phyloP scores from a whole-genome alignment of 1,140 invertebrate species.

The Spodoptera frugiperda region DNA sequence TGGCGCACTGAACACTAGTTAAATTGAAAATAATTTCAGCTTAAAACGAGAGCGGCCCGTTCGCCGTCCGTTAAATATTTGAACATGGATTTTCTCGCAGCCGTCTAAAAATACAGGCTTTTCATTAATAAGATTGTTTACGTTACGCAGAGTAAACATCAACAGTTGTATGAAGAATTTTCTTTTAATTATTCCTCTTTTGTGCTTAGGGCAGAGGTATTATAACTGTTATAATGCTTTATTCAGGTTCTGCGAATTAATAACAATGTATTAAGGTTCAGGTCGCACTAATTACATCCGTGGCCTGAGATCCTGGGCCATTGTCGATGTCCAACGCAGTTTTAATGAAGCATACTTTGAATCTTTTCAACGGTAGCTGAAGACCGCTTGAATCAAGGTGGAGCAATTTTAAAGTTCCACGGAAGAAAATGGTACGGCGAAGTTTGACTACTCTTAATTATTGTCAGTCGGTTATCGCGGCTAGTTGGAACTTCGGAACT shows the following conservation, averaged over 20 bases:
- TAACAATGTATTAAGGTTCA: constrained; percentile 42
- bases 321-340: constrained; percentile 53
- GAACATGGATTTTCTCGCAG: constrained; percentile 19
- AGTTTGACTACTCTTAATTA: constrained; percentile 72
- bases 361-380: constrained; percentile 62
- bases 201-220: too few relatives aligned
- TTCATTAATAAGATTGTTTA: constrained; percentile 28
- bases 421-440: constrained; percentile 62
- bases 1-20: constrained; percentile 50
- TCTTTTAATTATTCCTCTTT: constrained; percentile 12
- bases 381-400: constrained; percentile 61
- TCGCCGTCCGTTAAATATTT: constrained; percentile 40
- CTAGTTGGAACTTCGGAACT: constrained; percentile 47
- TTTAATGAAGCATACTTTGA: constrained; percentile 78
- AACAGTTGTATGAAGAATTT: background rate
- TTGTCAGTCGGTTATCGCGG: constrained; percentile 65
- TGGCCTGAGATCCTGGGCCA: constrained; percentile 46
- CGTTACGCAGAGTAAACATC: constrained; percentile 18
- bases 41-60: constrained; percentile 34
- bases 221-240: background rate
- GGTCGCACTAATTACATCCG: constrained; percentile 54
- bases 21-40: constrained; percentile 58
- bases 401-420: constrained; percentile 72
- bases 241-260: constrained; percentile 26
- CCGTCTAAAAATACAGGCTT: constrained; percentile 33